These are phyloP conservation scores for Chunga burmeisteri DNA, from an alignment of 2,113 vertebrate species.

Conservation along the genomic window DNA sequence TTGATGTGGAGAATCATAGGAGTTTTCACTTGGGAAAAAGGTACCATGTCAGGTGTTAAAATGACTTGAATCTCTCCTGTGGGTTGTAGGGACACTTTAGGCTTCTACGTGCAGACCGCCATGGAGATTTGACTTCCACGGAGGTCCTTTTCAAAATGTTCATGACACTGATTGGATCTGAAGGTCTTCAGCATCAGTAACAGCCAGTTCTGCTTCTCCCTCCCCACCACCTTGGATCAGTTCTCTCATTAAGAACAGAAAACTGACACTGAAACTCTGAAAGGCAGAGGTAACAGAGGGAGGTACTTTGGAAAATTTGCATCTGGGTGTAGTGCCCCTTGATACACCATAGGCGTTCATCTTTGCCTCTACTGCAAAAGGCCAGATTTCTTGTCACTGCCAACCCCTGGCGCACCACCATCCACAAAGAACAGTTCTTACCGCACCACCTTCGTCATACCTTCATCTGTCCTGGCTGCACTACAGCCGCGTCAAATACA, in stretches of 20 bases:
- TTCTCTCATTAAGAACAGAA: background rate
- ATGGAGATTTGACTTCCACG: background rate
- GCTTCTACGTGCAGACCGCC: background rate
- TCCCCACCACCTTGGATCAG: background rate
- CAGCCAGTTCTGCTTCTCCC: background rate
- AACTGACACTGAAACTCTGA: background rate
- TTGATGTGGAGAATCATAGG: background rate
- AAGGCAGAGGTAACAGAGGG: background rate
- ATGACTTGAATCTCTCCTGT: background rate
- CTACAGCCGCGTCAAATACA: background rate
- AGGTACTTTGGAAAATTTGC: background rate
- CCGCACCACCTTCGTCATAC: background rate
- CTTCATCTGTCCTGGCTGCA: background rate
- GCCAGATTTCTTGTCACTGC: background rate
- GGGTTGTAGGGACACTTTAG: background rate
- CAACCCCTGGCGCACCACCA: background rate
- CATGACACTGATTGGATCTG: background rate
- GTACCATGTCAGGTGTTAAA: background rate
- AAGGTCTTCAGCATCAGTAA: background rate
- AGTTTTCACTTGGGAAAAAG: background rate
- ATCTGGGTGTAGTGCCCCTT: background rate
- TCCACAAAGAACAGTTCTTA: background rate
- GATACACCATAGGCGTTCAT: accelerated
- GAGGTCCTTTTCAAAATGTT: background rate
- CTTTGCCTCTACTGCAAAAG: background rate